Evolutionary conservation across 2,113 vertebrate species (phyloP).

Genomic region (Pipa parva): DNA sequence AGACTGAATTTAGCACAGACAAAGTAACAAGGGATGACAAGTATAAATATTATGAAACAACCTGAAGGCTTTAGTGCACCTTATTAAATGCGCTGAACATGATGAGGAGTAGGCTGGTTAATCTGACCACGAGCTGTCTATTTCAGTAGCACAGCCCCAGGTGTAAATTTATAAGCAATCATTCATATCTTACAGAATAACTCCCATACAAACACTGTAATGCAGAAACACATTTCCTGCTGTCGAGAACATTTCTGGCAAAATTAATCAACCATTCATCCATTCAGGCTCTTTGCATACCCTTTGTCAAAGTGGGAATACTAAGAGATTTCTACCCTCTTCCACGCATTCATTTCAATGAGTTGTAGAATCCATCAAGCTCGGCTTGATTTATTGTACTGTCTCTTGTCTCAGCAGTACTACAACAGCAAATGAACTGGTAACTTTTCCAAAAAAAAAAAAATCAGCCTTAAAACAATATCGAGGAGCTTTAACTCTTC

Average conservation of each 20-base stretch:
- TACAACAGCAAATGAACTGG: constrained; percentile 98
- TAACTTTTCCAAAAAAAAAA: constrained; percentile 76
- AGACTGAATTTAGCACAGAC: constrained; percentile 51
- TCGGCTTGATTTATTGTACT: constrained; percentile 98
- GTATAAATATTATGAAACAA: constrained; percentile 43
- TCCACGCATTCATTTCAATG: constrained; percentile 82
- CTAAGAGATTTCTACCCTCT: constrained; percentile 90
- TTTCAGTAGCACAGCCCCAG: constrained; percentile 78
- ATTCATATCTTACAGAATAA: constrained; percentile 78
- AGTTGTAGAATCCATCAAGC: constrained; percentile 98
- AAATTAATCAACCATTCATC: constrained; percentile 99
- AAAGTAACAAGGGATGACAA: constrained; percentile 51
- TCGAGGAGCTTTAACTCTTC: constrained; percentile 61
- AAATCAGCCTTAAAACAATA: constrained; percentile 72
- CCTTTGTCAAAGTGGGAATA: constrained; percentile 92
- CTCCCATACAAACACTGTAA: constrained; percentile 89
- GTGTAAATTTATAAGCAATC: constrained; percentile 83
- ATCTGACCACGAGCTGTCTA: constrained; percentile 52
- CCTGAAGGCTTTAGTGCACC: constrained; percentile 40
- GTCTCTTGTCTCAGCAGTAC: constrained; percentile 98
- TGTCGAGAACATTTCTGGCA: constrained; percentile 94
- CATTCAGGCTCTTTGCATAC: constrained; percentile 99
- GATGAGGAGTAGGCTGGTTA: constrained; percentile 36
- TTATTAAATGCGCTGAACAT: constrained; percentile 50
- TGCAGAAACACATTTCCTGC: constrained; percentile 94